Conservation (phyloP, 1,140 invertebrate species). For the Panulirus ornatus region DNA sequence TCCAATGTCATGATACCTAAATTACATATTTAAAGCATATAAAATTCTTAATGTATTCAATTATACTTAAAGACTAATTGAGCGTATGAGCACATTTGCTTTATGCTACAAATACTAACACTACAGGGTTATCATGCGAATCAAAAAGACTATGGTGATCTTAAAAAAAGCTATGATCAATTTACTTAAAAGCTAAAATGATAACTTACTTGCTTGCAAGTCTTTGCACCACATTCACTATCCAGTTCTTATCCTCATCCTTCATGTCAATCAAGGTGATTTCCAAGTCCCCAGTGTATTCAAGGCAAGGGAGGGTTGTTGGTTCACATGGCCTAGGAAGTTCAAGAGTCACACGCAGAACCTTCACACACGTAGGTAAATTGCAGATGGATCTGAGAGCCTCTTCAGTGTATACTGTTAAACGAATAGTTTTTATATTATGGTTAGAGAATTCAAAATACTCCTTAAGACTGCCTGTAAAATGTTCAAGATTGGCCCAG, state of each 20-base stretch:
- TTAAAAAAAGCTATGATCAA: too few relatives aligned
- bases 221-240: background rate
- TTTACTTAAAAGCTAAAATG: too few relatives aligned
- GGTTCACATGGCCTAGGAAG: background rate
- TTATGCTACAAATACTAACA: too few relatives aligned
- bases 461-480: background rate
- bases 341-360: background rate
- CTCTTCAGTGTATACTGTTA: background rate
- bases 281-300: background rate
- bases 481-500: background rate
- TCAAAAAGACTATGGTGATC: too few relatives aligned
- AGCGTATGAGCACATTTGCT: too few relatives aligned
- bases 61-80: too few relatives aligned
- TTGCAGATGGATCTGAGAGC: background rate
- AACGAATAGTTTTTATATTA: background rate
- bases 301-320: background rate
- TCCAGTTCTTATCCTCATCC: background rate
- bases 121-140: too few relatives aligned
- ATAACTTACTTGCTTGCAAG: background rate
- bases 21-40: too few relatives aligned
- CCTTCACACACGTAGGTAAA: background rate
- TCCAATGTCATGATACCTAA: too few relatives aligned
- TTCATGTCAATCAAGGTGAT: background rate
- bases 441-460: background rate
- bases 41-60: too few relatives aligned